These are phyloP conservation scores for Thera obeliscata DNA, from an alignment of 2,888 invertebrate genomes.

Conservation along the genomic window DNA sequence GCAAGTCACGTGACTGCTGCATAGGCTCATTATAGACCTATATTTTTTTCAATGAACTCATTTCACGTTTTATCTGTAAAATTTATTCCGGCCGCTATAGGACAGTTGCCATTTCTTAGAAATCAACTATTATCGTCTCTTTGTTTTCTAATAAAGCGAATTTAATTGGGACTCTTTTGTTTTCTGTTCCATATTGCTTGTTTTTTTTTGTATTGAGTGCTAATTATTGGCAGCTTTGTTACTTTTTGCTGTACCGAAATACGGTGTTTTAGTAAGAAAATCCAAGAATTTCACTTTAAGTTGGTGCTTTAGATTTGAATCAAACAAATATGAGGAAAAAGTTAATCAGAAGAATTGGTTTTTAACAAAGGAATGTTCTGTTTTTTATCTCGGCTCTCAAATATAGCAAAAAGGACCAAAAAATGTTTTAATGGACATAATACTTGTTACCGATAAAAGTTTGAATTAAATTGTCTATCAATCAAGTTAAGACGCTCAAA, in stretches of 20 bases:
- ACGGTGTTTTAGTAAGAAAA: background rate
- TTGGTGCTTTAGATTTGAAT: background rate
- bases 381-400: background rate
- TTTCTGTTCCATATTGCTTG: constrained; percentile 16
- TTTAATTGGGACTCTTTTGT: constrained; percentile 18
- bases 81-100: background rate
- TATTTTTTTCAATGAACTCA: no score
- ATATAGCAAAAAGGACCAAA: no score
- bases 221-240: constrained; percentile 16
- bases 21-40: no score
- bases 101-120: background rate
- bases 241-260: constrained; percentile 13
- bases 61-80: no score
- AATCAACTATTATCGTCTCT: constrained; percentile 9
- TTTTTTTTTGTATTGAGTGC: constrained; percentile 22
- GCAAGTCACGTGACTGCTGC: no score
- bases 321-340: background rate
- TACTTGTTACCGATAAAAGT: no score
- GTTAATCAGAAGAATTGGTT: background rate
- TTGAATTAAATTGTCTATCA: no score
- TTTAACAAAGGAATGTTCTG: background rate
- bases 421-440: no score
- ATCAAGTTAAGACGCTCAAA: no score
- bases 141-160: constrained; percentile 24
- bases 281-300: background rate